A percentile compares a stretch with the other conserved stretches of the same genome.
Evolutionary conservation across 2,113 vertebrate genomes (phyloP).

Genomic region (Cheirogaleus medius): DNA sequence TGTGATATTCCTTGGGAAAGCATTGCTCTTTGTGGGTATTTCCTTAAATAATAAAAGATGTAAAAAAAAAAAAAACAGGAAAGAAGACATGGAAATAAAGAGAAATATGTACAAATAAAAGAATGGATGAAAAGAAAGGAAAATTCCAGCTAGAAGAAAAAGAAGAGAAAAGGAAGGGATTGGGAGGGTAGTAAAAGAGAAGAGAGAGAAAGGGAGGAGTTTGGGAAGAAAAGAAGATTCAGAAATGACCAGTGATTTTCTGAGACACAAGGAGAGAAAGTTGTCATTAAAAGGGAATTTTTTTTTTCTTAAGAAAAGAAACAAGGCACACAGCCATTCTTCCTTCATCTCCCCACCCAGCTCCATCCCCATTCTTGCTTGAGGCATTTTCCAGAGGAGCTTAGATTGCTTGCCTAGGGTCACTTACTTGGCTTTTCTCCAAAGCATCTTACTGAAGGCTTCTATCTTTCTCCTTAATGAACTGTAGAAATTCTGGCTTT

Average conservation of each 20-base stretch:
- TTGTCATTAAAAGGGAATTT: not conserved
- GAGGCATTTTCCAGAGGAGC: not conserved
- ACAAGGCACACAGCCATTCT: not conserved
- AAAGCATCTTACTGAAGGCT: not conserved
- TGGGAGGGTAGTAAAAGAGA: rapidly evolving
- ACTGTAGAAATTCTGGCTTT: not conserved
- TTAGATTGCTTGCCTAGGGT: not conserved
- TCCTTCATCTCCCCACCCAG: no score
- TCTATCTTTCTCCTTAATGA: constrained; percentile 3
- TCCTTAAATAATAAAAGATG: not conserved
- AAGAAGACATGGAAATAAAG: not conserved
- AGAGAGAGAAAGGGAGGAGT: not conserved
- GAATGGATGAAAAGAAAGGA: not conserved
- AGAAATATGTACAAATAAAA: not conserved
- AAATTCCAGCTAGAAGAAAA: not conserved
- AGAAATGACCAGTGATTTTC: not conserved
- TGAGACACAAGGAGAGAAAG: not conserved
- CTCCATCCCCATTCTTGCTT: not conserved
- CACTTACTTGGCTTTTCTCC: not conserved
- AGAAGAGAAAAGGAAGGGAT: not conserved
- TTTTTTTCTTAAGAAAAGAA: not conserved
- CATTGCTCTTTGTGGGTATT: not conserved
- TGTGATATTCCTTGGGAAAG: not conserved
- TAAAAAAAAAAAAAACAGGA: not conserved
- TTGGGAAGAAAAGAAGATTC: not conserved